Percentiles rank a stretch among this genome's conserved stretches.
Evolutionary conservation across 2,113 vertebrate species (phyloP).

Genomic region (Xiphorhynchus elegans): DNA sequence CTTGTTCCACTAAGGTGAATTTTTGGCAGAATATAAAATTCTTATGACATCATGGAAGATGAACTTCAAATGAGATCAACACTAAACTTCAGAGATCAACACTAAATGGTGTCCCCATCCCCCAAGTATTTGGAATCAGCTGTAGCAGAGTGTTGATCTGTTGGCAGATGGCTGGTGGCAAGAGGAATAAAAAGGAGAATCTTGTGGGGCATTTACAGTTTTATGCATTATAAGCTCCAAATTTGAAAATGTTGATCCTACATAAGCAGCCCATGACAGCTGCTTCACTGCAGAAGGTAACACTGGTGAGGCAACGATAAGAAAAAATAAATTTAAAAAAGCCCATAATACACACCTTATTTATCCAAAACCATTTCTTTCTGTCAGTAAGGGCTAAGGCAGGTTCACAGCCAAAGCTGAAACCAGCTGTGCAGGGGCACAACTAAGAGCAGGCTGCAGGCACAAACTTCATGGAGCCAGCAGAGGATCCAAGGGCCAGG

Average conservation of each 20-base stretch:
- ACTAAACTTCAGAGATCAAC: background rate
- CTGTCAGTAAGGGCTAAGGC: background rate
- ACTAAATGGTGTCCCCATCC: background rate
- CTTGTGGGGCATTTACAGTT: background rate
- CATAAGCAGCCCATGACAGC: background rate
- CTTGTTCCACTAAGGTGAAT: background rate
- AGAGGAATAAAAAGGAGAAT: background rate
- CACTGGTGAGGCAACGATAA: background rate
- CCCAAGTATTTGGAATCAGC: background rate
- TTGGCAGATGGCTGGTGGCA: background rate
- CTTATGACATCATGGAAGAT: background rate
- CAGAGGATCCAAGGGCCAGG: background rate
- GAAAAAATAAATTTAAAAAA: background rate
- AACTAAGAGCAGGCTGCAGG: background rate
- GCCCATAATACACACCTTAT: rapidly evolving
- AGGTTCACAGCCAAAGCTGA: background rate
- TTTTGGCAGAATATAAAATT: background rate
- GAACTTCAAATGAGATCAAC: background rate
- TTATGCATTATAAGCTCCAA: background rate
- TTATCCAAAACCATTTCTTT: background rate
- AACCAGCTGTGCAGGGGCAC: background rate
- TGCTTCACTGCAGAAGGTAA: background rate
- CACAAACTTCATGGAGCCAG: background rate
- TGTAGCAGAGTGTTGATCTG: background rate
- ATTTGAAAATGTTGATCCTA: background rate